Evolutionary conservation across 1,140 invertebrate genomes (phyloP), one percentile per base, ranked within the genome.

Genomic region (Cydia amplana): DNA sequence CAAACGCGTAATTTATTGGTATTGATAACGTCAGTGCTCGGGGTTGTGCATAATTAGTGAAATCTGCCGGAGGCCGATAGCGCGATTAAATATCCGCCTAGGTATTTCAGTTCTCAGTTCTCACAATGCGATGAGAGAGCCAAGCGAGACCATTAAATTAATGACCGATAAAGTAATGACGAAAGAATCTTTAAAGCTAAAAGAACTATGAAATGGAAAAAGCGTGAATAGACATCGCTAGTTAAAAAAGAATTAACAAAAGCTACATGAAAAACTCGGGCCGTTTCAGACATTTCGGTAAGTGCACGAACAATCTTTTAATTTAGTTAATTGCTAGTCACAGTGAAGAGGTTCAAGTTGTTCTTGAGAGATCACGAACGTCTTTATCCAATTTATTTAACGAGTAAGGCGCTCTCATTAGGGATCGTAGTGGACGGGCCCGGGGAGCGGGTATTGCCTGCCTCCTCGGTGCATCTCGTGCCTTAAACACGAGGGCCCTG

Each of bases 311-410:
- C 87, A 90, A 87, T 92, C 89, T 92, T 91, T 92, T 91, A 91
- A 92, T 92, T 91, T 91, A 91, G 87, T 90, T 91, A 91, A 92
- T 92, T 91, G 89, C 87, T 85, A 92, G 87, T 91, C 89, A 90
- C 88, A 85, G 84, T 85, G 81, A 84, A 91, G 87, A 85, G 85
- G 82, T 89, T 90, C 83, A 88, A 91, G 90, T 85, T 85, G 88
- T 88, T 90, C 90, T 91, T 87, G 87, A 92, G 86, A 91, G 88
- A 91, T 92, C 91, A 89, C 85, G 88, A 87, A 88, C 86, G 91
- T 92, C 90, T 92, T 91, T 91, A 91, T 92, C 91, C 91, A 91
- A 92, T 92, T 91, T 92, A 89, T 92, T 92, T 92, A 92, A 92
- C 89, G 91, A 92, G 84, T 86, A 81, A 85, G 83, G 85, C 83